Percentiles rank a stretch among this genome's conserved stretches.
Evolutionary conservation across 2,888 invertebrate species (phyloP).

Genomic region (Hydroisotoma schaefferi): DNA sequence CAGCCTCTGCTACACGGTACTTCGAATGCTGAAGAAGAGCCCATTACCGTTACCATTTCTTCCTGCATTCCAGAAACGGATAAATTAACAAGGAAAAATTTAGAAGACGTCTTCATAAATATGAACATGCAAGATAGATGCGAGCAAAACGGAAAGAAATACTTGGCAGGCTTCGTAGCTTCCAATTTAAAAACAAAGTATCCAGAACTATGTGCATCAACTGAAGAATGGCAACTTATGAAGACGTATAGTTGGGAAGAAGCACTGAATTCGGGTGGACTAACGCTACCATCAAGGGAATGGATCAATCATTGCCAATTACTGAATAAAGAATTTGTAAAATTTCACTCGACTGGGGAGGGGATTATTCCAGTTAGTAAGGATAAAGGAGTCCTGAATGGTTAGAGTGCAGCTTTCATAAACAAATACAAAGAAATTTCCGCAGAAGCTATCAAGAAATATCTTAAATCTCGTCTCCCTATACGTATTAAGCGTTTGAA

Average conservation of each 20-base stretch:
- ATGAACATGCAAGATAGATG: neutral
- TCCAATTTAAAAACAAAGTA: neutral
- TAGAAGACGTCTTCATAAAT: neutral
- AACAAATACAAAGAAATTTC: neutral
- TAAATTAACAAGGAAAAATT: neutral
- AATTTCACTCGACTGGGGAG: neutral
- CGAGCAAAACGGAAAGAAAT: neutral
- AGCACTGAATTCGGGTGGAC: neutral
- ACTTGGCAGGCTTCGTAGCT: constrained; percentile 6
- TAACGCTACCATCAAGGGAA: neutral
- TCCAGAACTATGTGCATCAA: neutral
- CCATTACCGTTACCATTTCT: too few species aligned
- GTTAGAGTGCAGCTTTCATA: neutral
- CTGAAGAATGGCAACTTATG: neutral
- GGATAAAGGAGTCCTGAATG: neutral
- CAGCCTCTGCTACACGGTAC: neutral
- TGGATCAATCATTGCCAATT: neutral
- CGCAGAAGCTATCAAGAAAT: neutral
- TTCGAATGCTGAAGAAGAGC: too few species aligned
- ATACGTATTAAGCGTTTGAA: neutral
- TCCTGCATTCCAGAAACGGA: neutral
- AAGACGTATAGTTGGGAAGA: neutral
- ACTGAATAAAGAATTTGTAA: neutral
- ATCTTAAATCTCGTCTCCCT: neutral
- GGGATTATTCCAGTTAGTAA: neutral